Conservation (phyloP, 2,797 vertebrate species). For the Sebastes diploproa region DNA sequence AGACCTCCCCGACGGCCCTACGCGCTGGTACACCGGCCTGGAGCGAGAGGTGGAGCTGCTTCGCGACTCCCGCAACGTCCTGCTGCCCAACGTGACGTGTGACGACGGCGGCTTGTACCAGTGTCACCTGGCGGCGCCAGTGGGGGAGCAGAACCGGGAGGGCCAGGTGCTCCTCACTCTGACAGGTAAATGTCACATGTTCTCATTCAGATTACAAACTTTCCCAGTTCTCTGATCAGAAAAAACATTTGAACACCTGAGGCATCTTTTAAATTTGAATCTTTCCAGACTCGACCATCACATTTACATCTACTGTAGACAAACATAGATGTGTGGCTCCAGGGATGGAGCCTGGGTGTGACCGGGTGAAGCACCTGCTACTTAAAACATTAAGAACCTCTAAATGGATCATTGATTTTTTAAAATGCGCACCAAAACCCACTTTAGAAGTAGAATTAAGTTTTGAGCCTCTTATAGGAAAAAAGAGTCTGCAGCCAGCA, state of each 20-base stretch:
- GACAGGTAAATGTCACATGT: constrained; percentile 51
- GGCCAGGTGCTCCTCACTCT: constrained; percentile 58
- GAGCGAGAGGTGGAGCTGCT: constrained; percentile 36
- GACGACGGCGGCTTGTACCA: constrained; percentile 64
- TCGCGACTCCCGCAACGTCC: constrained; percentile 23
- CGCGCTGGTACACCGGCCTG: background rate
- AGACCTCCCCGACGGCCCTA: constrained; percentile 22
- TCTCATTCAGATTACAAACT: background rate
- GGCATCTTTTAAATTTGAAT: background rate
- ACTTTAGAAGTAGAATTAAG: background rate
- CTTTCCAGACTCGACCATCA: background rate
- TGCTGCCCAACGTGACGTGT: constrained; percentile 64
- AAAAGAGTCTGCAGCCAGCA: background rate
- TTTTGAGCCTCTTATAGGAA: background rate
- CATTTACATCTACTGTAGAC: background rate
- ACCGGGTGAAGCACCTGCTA: background rate
- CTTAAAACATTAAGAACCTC: background rate
- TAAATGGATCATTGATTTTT: background rate
- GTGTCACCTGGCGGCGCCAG: constrained; percentile 72
- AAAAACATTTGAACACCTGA: background rate
- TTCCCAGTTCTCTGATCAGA: background rate
- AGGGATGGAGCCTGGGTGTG: background rate
- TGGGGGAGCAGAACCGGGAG: constrained; percentile 73
- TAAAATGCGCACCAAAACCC: background rate
- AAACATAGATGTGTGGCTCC: background rate